Evolutionary conservation across 23 tunicate genomes (phyloP), one percentile per base, ranked within the genome.

Genomic region (Styela clava): DNA sequence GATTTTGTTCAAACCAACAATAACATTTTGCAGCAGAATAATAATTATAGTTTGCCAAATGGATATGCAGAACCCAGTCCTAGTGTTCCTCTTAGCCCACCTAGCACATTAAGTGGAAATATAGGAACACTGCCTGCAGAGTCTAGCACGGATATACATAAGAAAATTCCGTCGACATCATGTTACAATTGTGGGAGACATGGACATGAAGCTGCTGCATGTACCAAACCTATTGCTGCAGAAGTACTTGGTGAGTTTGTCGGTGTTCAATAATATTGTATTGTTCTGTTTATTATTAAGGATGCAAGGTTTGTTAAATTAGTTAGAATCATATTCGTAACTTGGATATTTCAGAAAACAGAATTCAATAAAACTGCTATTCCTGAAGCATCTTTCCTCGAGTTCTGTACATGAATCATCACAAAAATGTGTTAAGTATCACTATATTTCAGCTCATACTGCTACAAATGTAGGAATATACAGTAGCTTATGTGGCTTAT

Each of bases 101-200:
- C 56, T 44, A 7, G 12, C 7, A 44, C 12, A 5, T 44, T 44
- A 12, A 7, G 9, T 44, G 12, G 56, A 12, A 44, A 44, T 44
- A 44, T 44, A 12, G 56, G 56, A 44, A 44, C 56, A 44, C 56
- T 44, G 56, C 70, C 16, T 27, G 18, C 70, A 5, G 70, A 65
- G 9, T 12, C 56, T 44, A 5, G 56, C 12, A 12, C 7, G 9
- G 35, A 71, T 32, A 34, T 35, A 30, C 77, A 33, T 5, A 29
- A 29, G 35, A 30, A n/a, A 30, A 3, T 33, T 32, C 35, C 5
- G 32, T 33, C 34, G 35, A 24, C 31, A 65, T 30, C 34, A 3
- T 71, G 77, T 71, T 71, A 34, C 35, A 26, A 71, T 30, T 71
- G 77, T 32, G 77, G 77, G 16, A 22, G 77, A 12, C 16, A 71